Percentiles rank a stretch among this genome's conserved stretches.
These are phyloP conservation scores for Cataglyphis rosenhaueri DNA, from an alignment of 2,888 invertebrate species.

Conservation along the genomic window DNA sequence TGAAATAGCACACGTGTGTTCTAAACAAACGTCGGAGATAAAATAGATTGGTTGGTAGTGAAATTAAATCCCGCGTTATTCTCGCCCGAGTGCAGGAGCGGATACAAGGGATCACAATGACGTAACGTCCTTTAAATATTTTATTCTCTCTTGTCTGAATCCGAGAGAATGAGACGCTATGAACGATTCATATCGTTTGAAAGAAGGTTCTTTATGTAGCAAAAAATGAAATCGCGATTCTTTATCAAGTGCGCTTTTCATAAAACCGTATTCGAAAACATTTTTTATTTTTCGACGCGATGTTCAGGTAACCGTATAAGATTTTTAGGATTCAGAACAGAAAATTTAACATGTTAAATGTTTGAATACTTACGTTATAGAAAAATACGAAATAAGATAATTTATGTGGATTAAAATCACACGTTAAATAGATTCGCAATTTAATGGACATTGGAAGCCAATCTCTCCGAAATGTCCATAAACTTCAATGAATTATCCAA, in stretches of 20 bases:
- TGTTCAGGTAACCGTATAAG: background rate
- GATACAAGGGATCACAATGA: constrained; percentile 14
- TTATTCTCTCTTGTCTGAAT: constrained; percentile 9
- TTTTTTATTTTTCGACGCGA: background rate
- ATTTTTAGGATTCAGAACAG: background rate
- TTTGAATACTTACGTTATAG: background rate
- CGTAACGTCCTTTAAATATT: constrained; percentile 34
- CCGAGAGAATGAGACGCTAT: background rate
- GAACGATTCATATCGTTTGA: constrained; percentile 15
- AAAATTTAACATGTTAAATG: background rate
- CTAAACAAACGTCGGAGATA: constrained; percentile 34
- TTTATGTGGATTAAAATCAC: background rate
- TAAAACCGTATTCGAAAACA: background rate
- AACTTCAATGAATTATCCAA: constrained; percentile 33
- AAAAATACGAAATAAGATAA: background rate
- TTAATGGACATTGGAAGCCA: background rate
- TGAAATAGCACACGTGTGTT: constrained; percentile 28
- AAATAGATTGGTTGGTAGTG: constrained; percentile 42
- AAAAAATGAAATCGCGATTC: constrained; percentile 19
- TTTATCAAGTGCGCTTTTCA: constrained; percentile 1
- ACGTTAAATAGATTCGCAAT: background rate
- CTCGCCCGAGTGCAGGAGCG: constrained; percentile 8
- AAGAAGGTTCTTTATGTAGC: background rate
- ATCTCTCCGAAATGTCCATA: background rate
- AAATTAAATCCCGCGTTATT: constrained; percentile 47